Conservation (phyloP, 1,140 invertebrate genomes). For the Drosophila punjabiensis region DNA sequence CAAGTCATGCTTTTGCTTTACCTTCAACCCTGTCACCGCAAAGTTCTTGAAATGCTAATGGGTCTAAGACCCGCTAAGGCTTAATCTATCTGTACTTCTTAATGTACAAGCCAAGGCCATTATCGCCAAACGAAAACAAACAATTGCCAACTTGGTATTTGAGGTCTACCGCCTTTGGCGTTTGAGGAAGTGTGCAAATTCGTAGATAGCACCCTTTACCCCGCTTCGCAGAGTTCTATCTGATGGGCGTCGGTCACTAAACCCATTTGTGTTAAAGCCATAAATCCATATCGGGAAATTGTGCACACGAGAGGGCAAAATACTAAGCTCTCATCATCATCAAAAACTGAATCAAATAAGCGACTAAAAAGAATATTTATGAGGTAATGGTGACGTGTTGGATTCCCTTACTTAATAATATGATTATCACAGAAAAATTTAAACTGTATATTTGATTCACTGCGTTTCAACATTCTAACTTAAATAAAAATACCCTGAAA, state of each 20-base stretch:
- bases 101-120: slow-evolving; percentile 50
- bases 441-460: too few relatives aligned
- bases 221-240: slow-evolving; percentile 14
- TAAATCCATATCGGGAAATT: slow-evolving; percentile 65
- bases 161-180: slow-evolving; percentile 62
- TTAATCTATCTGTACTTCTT: slow-evolving; percentile 48
- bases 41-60: slow-evolving; percentile 61
- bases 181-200: slow-evolving; percentile 69
- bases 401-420: background rate
- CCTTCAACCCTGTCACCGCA: slow-evolving; percentile 51
- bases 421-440: background rate
- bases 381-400: background rate
- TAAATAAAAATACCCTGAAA: background rate
- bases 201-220: slow-evolving; percentile 15
- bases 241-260: slow-evolving; percentile 68
- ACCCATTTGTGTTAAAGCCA: slow-evolving; percentile 48
- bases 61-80: slow-evolving; percentile 27
- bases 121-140: slow-evolving; percentile 43
- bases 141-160: slow-evolving; percentile 63
- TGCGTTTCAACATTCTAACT: background rate
- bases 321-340: slow-evolving; percentile 31
- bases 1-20: slow-evolving; percentile 7
- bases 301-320: slow-evolving; percentile 23
- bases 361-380: background rate
- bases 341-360: slow-evolving; percentile 16